Evolutionary conservation across 2,888 invertebrate genomes (phyloP), one percentile per base, ranked within the genome.

Genomic region (Lacanobia wlatinum): DNA sequence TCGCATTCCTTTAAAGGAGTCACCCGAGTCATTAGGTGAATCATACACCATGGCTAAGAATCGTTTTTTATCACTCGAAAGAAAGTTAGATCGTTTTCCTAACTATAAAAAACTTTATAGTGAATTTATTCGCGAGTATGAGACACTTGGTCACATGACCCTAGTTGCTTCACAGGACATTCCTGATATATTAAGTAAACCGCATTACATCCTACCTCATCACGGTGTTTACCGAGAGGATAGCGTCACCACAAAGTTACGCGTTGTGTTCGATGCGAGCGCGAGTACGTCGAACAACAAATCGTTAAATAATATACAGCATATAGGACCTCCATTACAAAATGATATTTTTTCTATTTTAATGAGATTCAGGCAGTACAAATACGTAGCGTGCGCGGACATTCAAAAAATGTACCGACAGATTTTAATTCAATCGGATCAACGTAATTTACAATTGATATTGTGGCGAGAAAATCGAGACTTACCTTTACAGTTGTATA

Each of bases 271-370:
- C 48, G 48, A 50, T 12, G 61, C 69, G 23, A 56, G 69, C 38
- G 69, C 69, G 23, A 10, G 7, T 14, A 70, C 62, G 7, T 62
- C 63, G 18, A 48, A 5, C 6, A 21, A 56, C 21, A 62, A 46
- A 56, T 71, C 71, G 0, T 53, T 76, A 14, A 69, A 69, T 55
- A 50, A 66, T 40, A 70, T 66, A 38, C 65, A 75, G 16, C n/a
- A 18, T 16, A 28, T 58, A 6, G 73, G 73, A 0, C 64, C 73
- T 6, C 61, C 73, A 10, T 28, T 73, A 16, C 69, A 73, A 40
- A 73, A 73, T 38, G 60, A 73, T 10, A 73, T 69, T 38, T 69
- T 73, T 63, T 63, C 59, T 1, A 73, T 68, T 23, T 43, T 73
- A 52, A 14, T 73, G 0, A 28, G 59, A 18, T 68, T 63, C 14